These are phyloP conservation scores for Drosophila anomalata DNA, from an alignment of 2,888 invertebrate genomes.

Conservation along the genomic window DNA sequence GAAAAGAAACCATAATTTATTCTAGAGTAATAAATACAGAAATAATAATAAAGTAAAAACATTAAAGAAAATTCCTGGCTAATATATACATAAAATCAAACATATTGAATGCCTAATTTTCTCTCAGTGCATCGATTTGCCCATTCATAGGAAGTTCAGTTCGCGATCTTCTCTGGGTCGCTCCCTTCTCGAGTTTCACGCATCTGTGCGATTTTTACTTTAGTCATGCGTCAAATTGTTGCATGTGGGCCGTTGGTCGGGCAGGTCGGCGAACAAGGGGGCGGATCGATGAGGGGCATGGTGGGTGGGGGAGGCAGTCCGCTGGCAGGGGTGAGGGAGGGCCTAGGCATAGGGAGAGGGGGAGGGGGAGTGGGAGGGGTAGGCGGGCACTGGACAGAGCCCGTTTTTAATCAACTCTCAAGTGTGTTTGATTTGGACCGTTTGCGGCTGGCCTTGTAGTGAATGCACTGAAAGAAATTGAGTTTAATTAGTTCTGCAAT, in stretches of 20 bases:
- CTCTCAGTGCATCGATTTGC: conserved; percentile 5
- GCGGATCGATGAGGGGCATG: conserved; percentile 1
- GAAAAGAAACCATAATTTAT: no score
- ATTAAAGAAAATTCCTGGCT: no score
- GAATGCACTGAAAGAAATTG: conserved; percentile 4
- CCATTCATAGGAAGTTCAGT: conserved; percentile 31
- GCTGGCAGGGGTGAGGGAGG: background rate
- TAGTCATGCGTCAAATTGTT: conserved; percentile 73
- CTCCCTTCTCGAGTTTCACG: conserved; percentile 51
- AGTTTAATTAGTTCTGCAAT: no score
- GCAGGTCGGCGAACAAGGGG: conserved; percentile 17
- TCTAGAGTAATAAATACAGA: no score
- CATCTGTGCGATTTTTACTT: conserved; percentile 69
- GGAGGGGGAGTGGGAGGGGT: conserved; percentile 3
- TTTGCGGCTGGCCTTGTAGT: conserved; percentile 53
- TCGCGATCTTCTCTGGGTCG: conserved; percentile 27
- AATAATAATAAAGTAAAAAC: no score
- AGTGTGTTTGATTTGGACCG: conserved; percentile 75
- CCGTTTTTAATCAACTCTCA: conserved; percentile 72
- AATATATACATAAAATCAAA: no score
- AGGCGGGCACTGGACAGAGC: conserved; percentile 18
- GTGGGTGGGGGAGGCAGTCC: conserved; percentile 3
- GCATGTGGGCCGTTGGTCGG: conserved; percentile 59
- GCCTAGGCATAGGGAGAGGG: background rate
- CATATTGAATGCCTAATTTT: background rate